phyloP scores from a whole-genome alignment of 2,888 invertebrate genomes.

The Corbicula japonica region DNA sequence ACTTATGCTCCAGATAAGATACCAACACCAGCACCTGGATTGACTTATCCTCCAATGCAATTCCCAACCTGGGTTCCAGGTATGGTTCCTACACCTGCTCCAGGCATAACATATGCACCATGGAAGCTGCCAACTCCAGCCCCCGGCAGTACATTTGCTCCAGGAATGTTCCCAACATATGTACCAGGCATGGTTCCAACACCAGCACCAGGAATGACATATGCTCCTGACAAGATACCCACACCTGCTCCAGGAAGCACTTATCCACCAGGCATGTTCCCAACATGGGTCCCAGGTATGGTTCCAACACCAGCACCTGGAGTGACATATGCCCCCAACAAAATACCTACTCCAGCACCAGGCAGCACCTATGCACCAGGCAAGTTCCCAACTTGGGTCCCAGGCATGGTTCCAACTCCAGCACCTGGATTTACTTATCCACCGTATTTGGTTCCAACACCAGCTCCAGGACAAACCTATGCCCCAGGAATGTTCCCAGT shows the following conservation, averaged over 20 bases:
- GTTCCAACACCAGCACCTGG: constrained; percentile 68
- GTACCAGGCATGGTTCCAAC: constrained; percentile 67
- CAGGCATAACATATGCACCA: constrained; percentile 58
- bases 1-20: constrained; percentile 63
- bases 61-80: constrained; percentile 65
- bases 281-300: constrained; percentile 68
- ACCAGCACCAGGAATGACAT: constrained; percentile 63
- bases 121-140: constrained; percentile 63
- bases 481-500: constrained; percentile 61
- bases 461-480: constrained; percentile 63
- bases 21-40: constrained; percentile 66
- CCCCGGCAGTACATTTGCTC: constrained; percentile 62
- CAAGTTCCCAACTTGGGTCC: constrained; percentile 62
- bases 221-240: constrained; percentile 57
- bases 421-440: constrained; percentile 54
- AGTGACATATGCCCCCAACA: constrained; percentile 64
- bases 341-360: constrained; percentile 68
- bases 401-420: constrained; percentile 67
- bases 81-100: constrained; percentile 66
- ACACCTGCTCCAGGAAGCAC: constrained; percentile 67
- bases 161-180: constrained; percentile 59
- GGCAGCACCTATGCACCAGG: constrained; percentile 66
- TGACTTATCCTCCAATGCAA: constrained; percentile 60
- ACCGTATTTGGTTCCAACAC: constrained; percentile 55
- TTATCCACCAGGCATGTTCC: constrained; percentile 63